Base-by-base conservation (phyloP, 2,797 vertebrate species). In the Leptatherina wallacei region DNA sequence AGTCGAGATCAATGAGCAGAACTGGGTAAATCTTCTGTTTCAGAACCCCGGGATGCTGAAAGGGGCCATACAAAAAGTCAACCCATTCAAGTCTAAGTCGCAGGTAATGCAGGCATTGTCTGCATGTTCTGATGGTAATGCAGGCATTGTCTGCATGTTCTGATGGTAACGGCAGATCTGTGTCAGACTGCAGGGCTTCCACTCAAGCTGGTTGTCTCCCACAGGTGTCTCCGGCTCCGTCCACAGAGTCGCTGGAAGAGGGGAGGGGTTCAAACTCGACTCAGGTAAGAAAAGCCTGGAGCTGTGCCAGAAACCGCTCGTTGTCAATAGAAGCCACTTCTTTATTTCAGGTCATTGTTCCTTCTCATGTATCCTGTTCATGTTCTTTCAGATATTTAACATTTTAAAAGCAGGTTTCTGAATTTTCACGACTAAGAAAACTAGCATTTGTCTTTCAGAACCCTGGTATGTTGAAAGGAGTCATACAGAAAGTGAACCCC, bases 401-500 rank as follows among this genome's bases (percentile, higher is more conserved):
- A 30, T 16, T 6, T 30, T 30, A 7, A 55, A 55, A 16, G 54
- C 54, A 8, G 13, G n/a, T 3, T 8, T n/a, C 7, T 13, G 11
- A 33, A 32, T 32, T 56, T 56, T 14, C 54, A 55, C 16, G 18
- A 7, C 20, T 20, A 20, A 18, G 42, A n/a, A 5, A 8, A 16
- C 14, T 9, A 1, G 11, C 8, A 24, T 16, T 47, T 40, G 30
- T 63, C 33, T 86, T 87, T 55, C 69, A 92, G 88, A 88, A 77
- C 24, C 59, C 88, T 2, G 82, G 85, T 0, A 1, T 70, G 72
- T 58, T 87, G 3, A 90, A 80, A 77, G 90, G 83, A 3, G 63
- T 86, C 42, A 86, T 91, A 29, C 85, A 91, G 49, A 92, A 88
- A 68, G 79, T 90, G 3, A 93, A 91, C 61, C 89, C 87, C 0